Conservation (phyloP, 2,797 vertebrate genomes). For the Lates japonicus region DNA sequence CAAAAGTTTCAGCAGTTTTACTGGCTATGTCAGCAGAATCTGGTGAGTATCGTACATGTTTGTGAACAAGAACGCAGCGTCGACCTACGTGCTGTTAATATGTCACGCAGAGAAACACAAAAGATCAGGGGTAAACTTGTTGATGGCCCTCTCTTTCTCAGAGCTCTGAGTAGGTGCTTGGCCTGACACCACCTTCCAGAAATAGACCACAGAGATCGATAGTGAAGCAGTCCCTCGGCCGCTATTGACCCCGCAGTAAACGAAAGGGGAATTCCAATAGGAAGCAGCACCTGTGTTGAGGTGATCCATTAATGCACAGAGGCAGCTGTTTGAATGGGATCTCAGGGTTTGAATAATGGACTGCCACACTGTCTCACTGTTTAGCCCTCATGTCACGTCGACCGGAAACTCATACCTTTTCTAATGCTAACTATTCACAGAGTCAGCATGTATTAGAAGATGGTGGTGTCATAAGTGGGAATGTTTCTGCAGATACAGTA, state of each 20-base stretch:
- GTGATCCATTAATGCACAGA: constrained; percentile 66
- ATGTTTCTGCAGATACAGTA: constrained; percentile 52
- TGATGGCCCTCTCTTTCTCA: constrained; percentile 21
- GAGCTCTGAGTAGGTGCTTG: constrained; percentile 33
- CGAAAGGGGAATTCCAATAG: constrained; percentile 82
- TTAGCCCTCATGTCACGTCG: constrained; percentile 63
- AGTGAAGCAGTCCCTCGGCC: constrained; percentile 57
- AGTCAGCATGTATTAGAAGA: constrained; percentile 56
- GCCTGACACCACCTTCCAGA: constrained; percentile 64
- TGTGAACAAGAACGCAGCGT: not conserved
- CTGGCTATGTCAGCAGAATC: constrained; percentile 99
- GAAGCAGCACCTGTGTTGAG: constrained; percentile 58
- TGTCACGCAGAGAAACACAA: constrained; percentile 21
- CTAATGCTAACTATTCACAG: constrained; percentile 48
- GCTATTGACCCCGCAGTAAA: constrained; percentile 68
- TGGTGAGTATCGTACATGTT: constrained; percentile 88
- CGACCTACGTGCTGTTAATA: constrained; percentile 24
- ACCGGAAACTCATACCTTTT: constrained; percentile 56
- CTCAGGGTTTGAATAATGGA: constrained; percentile 75
- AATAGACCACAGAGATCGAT: constrained; percentile 76
- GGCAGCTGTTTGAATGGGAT: constrained; percentile 68
- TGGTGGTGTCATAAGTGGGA: constrained; percentile 28
- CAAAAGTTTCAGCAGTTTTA: constrained; percentile 99
- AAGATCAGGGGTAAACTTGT: constrained; percentile 35
- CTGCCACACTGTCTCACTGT: constrained; percentile 59